Base-by-base conservation (phyloP, 2,888 invertebrate species). In the Eupelmus urozonus region DNA sequence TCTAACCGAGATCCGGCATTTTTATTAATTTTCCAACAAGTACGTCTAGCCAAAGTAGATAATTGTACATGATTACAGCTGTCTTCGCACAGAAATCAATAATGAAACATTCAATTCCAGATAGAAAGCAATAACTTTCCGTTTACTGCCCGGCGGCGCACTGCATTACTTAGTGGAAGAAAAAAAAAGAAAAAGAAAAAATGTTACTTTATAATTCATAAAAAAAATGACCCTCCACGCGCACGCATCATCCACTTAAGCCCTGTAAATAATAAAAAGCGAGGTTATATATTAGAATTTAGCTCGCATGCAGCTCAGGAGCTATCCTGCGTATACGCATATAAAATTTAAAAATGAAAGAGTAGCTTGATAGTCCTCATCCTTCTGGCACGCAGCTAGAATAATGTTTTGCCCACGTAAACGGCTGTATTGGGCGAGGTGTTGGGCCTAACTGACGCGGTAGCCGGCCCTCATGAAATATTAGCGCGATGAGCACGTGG, bases 381-480 rank as follows among this genome's bases (percentile, higher is more conserved):
- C 57, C n/a, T 55, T 49, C 49, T 13, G 16, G 45, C 18, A 13
- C 53, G 7, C 40, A 67, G n/a, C n/a, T n/a, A n/a, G n/a, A n/a
- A n/a, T n/a, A n/a, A n/a, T n/a, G n/a, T n/a, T n/a, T n/a, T n/a
- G n/a, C n/a, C n/a, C n/a, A n/a, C n/a, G n/a, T n/a, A n/a, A n/a
- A n/a, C n/a, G n/a, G n/a, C n/a, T n/a, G n/a, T n/a, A n/a, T n/a
- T 57, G 9, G 16, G 29, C 29, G 55, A 76, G 71, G 76, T 76
- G 76, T 76, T 57, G 67, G 66, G 63, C 20, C 66, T 16, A 59
- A n/a, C 65, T 34, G 29, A 34, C 18, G 67, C 79, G 85, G 83
- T 70, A 73, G 23, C 45, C 65, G 81, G 76, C 82, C 78, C 84
- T 85, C 86, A 84, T 87, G 85, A 87, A 87, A 87, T 87, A 87